Base-by-base conservation (phyloP, 2,888 invertebrate genomes). In the Mycalesis mineus region DNA sequence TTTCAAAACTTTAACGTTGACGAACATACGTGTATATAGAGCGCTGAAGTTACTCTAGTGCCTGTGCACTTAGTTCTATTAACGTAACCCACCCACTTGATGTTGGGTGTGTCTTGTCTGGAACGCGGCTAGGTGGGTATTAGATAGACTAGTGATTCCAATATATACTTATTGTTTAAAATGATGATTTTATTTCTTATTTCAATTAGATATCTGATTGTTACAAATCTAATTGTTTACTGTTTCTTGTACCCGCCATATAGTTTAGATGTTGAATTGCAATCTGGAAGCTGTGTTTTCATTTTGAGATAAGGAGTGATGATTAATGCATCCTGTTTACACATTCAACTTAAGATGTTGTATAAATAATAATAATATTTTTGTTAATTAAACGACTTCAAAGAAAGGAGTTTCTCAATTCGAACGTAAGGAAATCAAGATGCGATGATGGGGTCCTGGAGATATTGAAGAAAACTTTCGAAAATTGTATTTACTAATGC, bases 21-120 rank as follows among this genome's bases (percentile, higher is more conserved):
- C n/a, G n/a, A n/a, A n/a, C 22, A 4, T 22, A 22, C 22, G 22
- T 22, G 13, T n/a, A n/a, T n/a, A 49, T 29, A 22, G 13, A 8
- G 45, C 22, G 14, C 33, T 59, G 40, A 45, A 60, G 61, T 53
- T 37, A 45, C 51, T 55, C 57, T 58, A 61, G 53, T 48, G 56
- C 49, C 49, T 58, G 59, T 55, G 63, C 57, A 55, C 61, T 61
- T 65, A 61, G 63, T 54, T 64, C 69, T 59, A 56, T 65, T 57
- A 59, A 44, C 48, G 56, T 39, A 29, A 49, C 29, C 57, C 57
- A 50, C 57, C 54, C 54, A 60, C 53, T 57, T 53, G 59, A 42
- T 53, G 45, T 57, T 51, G 57, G 60, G 57, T 51, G 60, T 55
- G 57, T 58, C 60, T 28, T 29, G 40, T 57, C 60, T 28, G 14